Conservation (phyloP, 1,140 invertebrate genomes). For the Zaprionus kolodkinae region DNA sequence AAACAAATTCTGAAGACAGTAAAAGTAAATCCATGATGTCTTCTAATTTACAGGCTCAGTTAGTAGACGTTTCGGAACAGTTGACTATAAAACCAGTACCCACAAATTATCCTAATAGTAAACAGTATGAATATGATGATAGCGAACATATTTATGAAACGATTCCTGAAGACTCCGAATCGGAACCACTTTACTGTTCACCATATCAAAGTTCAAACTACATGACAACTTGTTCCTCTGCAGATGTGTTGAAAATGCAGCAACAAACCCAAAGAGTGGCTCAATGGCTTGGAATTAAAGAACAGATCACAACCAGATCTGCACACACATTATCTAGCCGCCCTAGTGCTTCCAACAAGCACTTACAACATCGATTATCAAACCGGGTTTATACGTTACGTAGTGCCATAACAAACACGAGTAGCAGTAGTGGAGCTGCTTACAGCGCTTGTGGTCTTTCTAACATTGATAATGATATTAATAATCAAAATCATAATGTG, state of each 20-base stretch:
- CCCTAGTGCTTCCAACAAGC: constrained; percentile 20
- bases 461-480: constrained; percentile 23
- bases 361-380: constrained; percentile 30
- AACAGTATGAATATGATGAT: constrained; percentile 66
- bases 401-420: constrained; percentile 63
- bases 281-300: constrained; percentile 74
- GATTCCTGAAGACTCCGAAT: constrained; percentile 87
- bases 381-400: constrained; percentile 62
- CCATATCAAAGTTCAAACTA: constrained; percentile 86
- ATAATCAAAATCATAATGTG: constrained; percentile 15
- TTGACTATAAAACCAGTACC: neutral
- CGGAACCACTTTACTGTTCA: constrained; percentile 88
- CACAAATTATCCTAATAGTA: neutral
- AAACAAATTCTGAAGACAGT: neutral
- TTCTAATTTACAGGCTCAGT: neutral
- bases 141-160: constrained; percentile 89
- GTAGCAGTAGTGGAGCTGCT: constrained; percentile 62
- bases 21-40: constrained; percentile 1
- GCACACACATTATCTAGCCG: constrained; percentile 39
- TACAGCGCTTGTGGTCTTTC: constrained; percentile 39
- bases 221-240: constrained; percentile 64
- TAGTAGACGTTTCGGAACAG: neutral
- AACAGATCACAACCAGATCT: constrained; percentile 32
- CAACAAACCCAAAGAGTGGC: constrained; percentile 76
- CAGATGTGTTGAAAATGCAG: constrained; percentile 63